A percentile compares a stretch with the other conserved stretches of the same genome.
These are phyloP conservation scores for Ophion slaviceki DNA, from an alignment of 2,888 invertebrate species.

Conservation along the genomic window DNA sequence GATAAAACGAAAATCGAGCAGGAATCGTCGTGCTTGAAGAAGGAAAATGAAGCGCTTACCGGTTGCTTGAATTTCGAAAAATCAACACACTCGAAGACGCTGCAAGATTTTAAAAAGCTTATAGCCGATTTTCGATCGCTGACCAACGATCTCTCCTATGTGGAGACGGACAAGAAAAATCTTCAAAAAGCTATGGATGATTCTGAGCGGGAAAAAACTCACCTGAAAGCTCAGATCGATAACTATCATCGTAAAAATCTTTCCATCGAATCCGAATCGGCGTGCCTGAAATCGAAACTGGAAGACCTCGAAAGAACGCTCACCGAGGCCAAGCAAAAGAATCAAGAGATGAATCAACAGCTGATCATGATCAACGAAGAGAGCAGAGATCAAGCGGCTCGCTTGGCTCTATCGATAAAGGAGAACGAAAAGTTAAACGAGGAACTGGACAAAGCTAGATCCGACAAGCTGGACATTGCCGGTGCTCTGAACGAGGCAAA, in stretches of 20 bases:
- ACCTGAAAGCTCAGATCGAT: conserved; percentile 46
- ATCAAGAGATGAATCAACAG: conserved; percentile 48
- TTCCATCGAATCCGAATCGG: conserved; percentile 27
- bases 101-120: conserved; percentile 59
- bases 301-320: conserved; percentile 54
- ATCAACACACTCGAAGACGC: conserved; percentile 54
- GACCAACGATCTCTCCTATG: conserved; percentile 40
- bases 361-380: conserved; percentile 62
- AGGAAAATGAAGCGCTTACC: conserved; percentile 63
- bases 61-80: conserved; percentile 63
- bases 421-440: conserved; percentile 67
- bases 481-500: conserved; percentile 68
- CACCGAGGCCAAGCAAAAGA: conserved; percentile 47
- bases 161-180: conserved; percentile 58
- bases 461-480: conserved; percentile 67
- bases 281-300: conserved; percentile 57
- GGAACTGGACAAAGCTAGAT: conserved; percentile 66
- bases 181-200: conserved; percentile 57
- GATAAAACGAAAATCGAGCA: conserved; percentile 57
- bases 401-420: conserved; percentile 61
- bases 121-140: conserved; percentile 49
- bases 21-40: conserved; percentile 58
- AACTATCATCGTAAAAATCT: conserved; percentile 31
- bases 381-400: conserved; percentile 60
- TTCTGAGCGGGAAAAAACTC: conserved; percentile 56